Evolutionary conservation across 1,140 invertebrate species (phyloP).

Genomic region (Drosophila pseudoobscura): DNA sequence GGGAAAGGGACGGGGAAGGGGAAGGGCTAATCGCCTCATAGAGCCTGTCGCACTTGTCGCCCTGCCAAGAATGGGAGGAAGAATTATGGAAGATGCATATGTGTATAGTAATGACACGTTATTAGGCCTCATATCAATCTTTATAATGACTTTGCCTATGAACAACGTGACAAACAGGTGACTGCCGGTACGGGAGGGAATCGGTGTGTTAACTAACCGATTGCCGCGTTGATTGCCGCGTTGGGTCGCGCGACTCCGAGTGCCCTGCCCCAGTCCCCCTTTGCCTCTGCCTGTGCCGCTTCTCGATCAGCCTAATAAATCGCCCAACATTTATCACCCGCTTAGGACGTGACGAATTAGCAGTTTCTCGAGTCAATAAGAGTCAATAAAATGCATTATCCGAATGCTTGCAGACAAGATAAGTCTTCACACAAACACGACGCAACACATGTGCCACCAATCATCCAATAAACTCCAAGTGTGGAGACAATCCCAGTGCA

Average conservation of each 20-base stretch:
- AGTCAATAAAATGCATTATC: constrained; percentile 38
- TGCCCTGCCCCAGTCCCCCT: too few relatives aligned
- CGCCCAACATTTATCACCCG: constrained; percentile 71
- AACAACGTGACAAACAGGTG: constrained; percentile 57
- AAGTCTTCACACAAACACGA: constrained; percentile 18
- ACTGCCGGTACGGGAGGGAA: constrained; percentile 5
- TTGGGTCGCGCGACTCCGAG: constrained; percentile 61
- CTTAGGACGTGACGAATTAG: constrained; percentile 71
- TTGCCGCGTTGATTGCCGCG: constrained; percentile 29
- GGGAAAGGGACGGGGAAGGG: too few relatives aligned
- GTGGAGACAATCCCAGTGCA: too few relatives aligned
- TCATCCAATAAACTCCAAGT: too few relatives aligned
- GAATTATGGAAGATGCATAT: constrained; percentile 9
- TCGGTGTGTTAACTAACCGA: constrained; percentile 57
- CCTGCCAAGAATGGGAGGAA: constrained; percentile 5
- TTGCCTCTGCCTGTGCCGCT: too few relatives aligned
- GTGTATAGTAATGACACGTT: constrained; percentile 69
- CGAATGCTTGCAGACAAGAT: constrained; percentile 20
- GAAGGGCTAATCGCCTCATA: constrained; percentile 13
- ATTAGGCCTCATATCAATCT: constrained; percentile 75
- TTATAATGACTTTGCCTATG: constrained; percentile 52
- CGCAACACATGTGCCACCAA: constrained; percentile 20
- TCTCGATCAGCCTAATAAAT: constrained; percentile 49
- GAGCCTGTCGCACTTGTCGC: constrained; percentile 59
- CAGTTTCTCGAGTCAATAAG: constrained; percentile 53